These are phyloP conservation scores for Melanotus villosus DNA, from an alignment of 2,888 invertebrate species.

Conservation along the genomic window DNA sequence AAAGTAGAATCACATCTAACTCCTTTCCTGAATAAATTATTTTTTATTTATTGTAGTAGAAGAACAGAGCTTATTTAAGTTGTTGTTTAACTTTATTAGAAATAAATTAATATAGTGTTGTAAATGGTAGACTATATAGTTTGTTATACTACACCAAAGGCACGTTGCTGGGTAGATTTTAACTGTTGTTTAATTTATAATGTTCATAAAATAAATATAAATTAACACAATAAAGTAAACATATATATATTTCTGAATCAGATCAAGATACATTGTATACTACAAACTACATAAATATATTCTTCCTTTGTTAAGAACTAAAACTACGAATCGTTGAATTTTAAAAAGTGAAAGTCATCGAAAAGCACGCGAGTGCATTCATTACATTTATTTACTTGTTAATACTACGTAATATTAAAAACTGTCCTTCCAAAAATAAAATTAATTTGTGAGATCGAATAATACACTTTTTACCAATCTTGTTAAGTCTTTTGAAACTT, in stretches of 20 bases:
- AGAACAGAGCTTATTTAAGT: not conserved
- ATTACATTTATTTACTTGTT: constrained; percentile 8
- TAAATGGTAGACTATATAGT: constrained; percentile 5
- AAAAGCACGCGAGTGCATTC: not conserved
- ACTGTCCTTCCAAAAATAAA: constrained; percentile 41
- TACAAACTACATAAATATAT: constrained; percentile 32
- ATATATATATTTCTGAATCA: constrained; percentile 29
- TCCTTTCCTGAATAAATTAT: not conserved
- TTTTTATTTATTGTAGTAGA: constrained; percentile 15
- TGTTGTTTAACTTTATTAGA: constrained; percentile 2
- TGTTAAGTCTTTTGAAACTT: constrained; percentile 26
- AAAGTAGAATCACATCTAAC: not conserved
- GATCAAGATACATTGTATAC: constrained; percentile 23
- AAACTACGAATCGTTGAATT: constrained; percentile 8
- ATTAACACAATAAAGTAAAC: constrained; percentile 14
- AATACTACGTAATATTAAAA: constrained; percentile 31
- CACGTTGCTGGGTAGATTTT: constrained; percentile 8
- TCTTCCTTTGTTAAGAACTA: constrained; percentile 21
- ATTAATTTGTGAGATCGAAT: constrained; percentile 49
- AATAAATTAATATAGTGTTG: constrained; percentile 7
- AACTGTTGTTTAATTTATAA: constrained; percentile 14
- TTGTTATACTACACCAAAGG: constrained; percentile 15
- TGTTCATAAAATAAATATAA: constrained; percentile 8
- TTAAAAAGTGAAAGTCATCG: too few relatives aligned
- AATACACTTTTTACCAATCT: constrained; percentile 42